Conservation (phyloP, 1,140 invertebrate genomes). For the Orius laevigatus region DNA sequence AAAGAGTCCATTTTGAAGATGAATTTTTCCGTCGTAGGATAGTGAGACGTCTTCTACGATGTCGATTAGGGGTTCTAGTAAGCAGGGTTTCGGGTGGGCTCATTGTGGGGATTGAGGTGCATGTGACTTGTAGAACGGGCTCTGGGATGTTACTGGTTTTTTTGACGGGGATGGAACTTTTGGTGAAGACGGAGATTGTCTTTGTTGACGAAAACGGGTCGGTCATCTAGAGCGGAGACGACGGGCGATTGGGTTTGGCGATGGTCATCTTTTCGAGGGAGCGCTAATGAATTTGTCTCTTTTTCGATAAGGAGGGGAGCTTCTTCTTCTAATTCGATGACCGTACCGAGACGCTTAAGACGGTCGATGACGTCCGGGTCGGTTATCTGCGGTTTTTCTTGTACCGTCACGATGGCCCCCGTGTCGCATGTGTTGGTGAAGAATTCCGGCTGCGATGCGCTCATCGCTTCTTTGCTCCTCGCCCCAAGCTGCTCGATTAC, state of each 20-base stretch:
- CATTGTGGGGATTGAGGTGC: no score
- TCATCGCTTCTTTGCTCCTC: no score
- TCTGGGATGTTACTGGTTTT: background rate
- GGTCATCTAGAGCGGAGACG: slow-evolving; percentile 4
- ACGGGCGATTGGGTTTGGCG: slow-evolving; percentile 2
- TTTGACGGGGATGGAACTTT: background rate
- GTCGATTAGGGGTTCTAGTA: slow-evolving; percentile 11
- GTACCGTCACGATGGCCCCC: background rate
- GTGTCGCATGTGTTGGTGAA: background rate
- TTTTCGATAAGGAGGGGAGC: background rate
- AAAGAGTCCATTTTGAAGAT: slow-evolving; percentile 7
- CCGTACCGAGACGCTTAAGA: slow-evolving; percentile 20
- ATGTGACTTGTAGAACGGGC: no score
- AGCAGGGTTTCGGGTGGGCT: no score
- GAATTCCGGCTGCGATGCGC: no score
- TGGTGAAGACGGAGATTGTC: slow-evolving; percentile 3
- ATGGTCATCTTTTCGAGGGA: slow-evolving; percentile 13
- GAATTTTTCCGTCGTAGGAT: slow-evolving; percentile 8
- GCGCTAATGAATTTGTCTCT: slow-evolving; percentile 1
- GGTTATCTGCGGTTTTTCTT: background rate
- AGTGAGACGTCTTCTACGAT: slow-evolving; percentile 9
- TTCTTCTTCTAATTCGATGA: slow-evolving; percentile 19
- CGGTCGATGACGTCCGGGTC: slow-evolving; percentile 16
- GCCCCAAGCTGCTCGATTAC: no score
- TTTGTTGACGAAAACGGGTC: slow-evolving; percentile 1